Evolutionary conservation across 2,113 vertebrate species (phyloP).

Genomic region (Coptodon rendalli): DNA sequence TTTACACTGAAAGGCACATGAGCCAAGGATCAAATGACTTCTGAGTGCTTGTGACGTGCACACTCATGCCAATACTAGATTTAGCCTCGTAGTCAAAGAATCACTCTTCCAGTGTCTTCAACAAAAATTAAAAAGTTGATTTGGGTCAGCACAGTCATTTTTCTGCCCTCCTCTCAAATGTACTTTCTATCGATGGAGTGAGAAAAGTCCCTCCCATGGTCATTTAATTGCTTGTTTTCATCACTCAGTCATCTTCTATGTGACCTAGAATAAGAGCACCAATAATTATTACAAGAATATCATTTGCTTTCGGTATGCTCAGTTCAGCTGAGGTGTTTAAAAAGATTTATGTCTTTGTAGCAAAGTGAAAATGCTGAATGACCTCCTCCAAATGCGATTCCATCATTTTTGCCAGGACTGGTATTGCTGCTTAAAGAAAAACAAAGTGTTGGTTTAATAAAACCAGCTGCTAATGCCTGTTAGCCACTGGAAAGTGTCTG

Average conservation of each 20-base stretch:
- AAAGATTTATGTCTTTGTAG: not conserved
- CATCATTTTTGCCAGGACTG: not conserved
- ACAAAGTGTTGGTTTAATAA: not conserved
- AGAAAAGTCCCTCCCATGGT: not conserved
- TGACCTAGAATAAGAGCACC: not conserved
- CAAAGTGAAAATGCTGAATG: not conserved
- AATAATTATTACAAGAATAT: not conserved
- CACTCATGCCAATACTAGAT: not conserved
- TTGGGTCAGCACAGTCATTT: not conserved
- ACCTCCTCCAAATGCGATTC: not conserved
- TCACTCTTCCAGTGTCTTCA: not conserved
- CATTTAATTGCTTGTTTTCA: not conserved
- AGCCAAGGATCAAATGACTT: not conserved
- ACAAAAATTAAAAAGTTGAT: not conserved
- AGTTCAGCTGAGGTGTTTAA: not conserved
- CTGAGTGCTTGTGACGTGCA: not conserved
- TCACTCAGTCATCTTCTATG: not conserved
- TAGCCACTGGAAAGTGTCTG: not conserved
- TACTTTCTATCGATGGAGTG: not conserved
- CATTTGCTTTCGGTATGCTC: accelerated
- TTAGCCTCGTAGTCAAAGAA: not conserved
- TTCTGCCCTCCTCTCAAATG: not conserved
- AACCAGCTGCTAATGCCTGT: not conserved
- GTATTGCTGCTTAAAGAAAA: not conserved
- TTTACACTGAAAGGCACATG: not conserved